A percentile compares a stretch with the other conserved stretches of the same genome.
Evolutionary conservation across 2,888 invertebrate genomes (phyloP).

Genomic region (Hemistola chrysoprasaria): DNA sequence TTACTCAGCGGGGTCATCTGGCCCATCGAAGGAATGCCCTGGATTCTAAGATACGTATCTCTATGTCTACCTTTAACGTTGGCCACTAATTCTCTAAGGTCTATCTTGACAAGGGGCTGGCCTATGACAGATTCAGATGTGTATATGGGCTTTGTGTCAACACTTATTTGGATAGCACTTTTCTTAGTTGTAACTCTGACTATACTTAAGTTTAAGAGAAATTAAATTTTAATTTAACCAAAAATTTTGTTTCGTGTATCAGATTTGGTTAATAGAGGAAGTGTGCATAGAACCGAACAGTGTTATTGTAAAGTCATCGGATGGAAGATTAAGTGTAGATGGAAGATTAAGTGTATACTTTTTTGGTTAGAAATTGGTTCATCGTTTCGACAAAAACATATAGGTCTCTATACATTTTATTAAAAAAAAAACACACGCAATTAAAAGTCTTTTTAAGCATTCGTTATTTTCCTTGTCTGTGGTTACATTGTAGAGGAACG

Average conservation of each 20-base stretch:
- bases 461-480: no score
- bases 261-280: neutral
- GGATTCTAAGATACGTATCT: slow-evolving; percentile 90
- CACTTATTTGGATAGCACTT: slow-evolving; percentile 91
- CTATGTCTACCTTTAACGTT: slow-evolving; percentile 93
- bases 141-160: slow-evolving; percentile 93
- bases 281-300: no score
- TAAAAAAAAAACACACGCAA: no score
- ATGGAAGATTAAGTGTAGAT: no score
- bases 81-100: slow-evolving; percentile 95
- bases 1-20: slow-evolving; percentile 97
- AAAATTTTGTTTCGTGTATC: slow-evolving; percentile 16
- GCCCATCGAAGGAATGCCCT: slow-evolving; percentile 98
- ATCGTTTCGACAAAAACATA: no score
- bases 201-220: slow-evolving; percentile 91
- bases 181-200: slow-evolving; percentile 91
- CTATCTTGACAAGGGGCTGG: slow-evolving; percentile 95
- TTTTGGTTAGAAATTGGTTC: no score
- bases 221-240: slow-evolving; percentile 65
- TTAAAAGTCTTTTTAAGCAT: no score
- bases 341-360: no score
- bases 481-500: no score
- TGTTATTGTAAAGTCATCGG: no score
- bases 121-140: slow-evolving; percentile 90
- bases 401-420: no score